A percentile compares a stretch with the other conserved stretches of the same genome.
phyloP scores from a whole-genome alignment of 2,888 invertebrate genomes.

The Ochropacha duplaris region DNA sequence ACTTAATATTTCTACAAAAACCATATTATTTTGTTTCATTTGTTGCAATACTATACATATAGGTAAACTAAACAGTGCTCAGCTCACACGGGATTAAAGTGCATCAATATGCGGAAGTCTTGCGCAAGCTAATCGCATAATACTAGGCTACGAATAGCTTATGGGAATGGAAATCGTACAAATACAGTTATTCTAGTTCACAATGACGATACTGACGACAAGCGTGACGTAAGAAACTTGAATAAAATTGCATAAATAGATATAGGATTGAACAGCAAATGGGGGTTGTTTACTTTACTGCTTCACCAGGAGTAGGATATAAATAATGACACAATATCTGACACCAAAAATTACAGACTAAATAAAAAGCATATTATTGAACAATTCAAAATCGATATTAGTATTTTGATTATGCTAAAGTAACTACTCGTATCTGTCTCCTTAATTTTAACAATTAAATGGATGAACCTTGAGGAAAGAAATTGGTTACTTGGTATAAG shows the following conservation, averaged over 20 bases:
- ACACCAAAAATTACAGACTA: too few relatives aligned
- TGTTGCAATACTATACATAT: slow-evolving; percentile 7
- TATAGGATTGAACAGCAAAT: too few relatives aligned
- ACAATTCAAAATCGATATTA: too few relatives aligned
- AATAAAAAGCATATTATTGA: too few relatives aligned
- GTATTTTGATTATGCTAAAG: too few relatives aligned
- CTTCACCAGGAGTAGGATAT: neutral
- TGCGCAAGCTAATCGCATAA: slow-evolving; percentile 37
- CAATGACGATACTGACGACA: slow-evolving; percentile 27
- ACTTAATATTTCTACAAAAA: neutral
- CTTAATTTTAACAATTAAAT: too few relatives aligned
- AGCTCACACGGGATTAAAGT: slow-evolving; percentile 17
- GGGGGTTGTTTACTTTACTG: too few relatives aligned
- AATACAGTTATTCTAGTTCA: slow-evolving; percentile 32
- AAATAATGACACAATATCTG: neutral
- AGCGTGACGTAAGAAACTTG: slow-evolving; percentile 34
- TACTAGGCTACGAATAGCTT: slow-evolving; percentile 20
- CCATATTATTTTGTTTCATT: neutral
- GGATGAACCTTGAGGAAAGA: too few relatives aligned
- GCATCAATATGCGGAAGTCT: slow-evolving; percentile 40
- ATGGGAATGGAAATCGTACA: slow-evolving; percentile 51
- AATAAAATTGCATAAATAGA: slow-evolving; percentile 18
- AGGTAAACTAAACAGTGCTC: slow-evolving; percentile 23
- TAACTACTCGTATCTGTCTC: too few relatives aligned
- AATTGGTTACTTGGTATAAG: too few relatives aligned